Evolutionary conservation across 2,113 vertebrate species (phyloP).

Genomic region (Toxotes jaculatrix): DNA sequence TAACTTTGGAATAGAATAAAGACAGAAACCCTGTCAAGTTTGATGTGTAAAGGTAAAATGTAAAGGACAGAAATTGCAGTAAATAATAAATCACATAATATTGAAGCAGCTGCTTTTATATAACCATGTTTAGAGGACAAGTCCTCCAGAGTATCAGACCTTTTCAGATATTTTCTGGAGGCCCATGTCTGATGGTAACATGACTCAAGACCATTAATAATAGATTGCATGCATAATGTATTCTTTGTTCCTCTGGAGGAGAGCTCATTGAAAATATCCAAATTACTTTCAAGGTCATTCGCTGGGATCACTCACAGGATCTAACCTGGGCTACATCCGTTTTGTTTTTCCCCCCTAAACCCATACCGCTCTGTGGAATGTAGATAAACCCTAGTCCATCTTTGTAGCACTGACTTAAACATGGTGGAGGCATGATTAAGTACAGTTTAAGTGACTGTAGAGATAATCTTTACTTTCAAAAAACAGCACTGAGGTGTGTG

Average conservation of each 20-base stretch:
- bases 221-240: slow-evolving; percentile 85
- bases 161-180: slow-evolving; percentile 66
- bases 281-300: slow-evolving; percentile 75
- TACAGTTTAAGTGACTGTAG: neutral
- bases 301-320: slow-evolving; percentile 45
- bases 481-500: neutral
- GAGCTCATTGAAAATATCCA: slow-evolving; percentile 70
- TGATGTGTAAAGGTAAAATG: neutral
- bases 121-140: slow-evolving; percentile 45
- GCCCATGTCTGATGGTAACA: slow-evolving; percentile 78
- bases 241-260: slow-evolving; percentile 66
- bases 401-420: neutral
- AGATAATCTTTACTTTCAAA: neutral
- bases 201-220: slow-evolving; percentile 85
- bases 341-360: slow-evolving; percentile 5
- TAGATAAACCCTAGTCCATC: neutral
- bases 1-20: neutral
- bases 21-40: neutral
- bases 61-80: neutral
- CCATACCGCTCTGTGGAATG: neutral
- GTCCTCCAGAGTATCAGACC: slow-evolving; percentile 38
- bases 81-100: slow-evolving; percentile 17
- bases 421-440: neutral
- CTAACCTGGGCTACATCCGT: slow-evolving; percentile 10
- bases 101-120: slow-evolving; percentile 8